phyloP scores from a whole-genome alignment of 2,113 vertebrate genomes.

The Platichthys stellatus region DNA sequence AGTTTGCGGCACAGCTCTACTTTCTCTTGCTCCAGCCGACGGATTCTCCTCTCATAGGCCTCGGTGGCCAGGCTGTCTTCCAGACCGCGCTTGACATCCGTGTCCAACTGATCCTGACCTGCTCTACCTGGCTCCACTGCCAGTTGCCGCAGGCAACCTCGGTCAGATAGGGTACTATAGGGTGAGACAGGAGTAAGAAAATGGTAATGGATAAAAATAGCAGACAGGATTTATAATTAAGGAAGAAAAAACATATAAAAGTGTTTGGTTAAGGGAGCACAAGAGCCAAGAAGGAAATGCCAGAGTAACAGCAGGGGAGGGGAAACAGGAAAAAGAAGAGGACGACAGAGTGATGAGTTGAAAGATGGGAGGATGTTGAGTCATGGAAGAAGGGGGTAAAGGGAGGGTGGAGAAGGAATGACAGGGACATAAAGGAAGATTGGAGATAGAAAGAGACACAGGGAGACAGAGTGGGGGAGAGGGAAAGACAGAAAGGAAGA shows the following conservation, averaged over 20 bases:
- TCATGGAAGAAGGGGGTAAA: constrained; percentile 32
- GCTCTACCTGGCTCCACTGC: constrained; percentile 47
- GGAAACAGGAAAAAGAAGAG: constrained; percentile 31
- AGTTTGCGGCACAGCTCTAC: constrained; percentile 95
- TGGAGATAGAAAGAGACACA: background rate
- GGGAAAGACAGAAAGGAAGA: constrained; percentile 1
- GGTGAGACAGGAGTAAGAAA: background rate
- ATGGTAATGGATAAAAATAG: background rate
- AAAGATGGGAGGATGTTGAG: constrained; percentile 43
- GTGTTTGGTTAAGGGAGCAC: background rate
- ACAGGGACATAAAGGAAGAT: constrained; percentile 4
- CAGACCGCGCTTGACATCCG: constrained; percentile 87
- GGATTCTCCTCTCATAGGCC: constrained; percentile 96
- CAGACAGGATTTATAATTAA: background rate
- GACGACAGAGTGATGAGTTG: constrained; percentile 18
- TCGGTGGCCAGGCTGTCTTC: constrained; percentile 95
- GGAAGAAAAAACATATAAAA: background rate
- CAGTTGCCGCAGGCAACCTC: constrained; percentile 88
- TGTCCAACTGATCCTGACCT: constrained; percentile 86
- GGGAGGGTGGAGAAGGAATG: constrained; percentile 19
- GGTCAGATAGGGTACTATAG: constrained; percentile 90
- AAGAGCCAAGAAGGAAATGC: constrained; percentile 3
- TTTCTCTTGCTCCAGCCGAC: constrained; percentile 95
- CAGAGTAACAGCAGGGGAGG: constrained; percentile 21
- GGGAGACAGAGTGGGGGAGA: background rate